Evolutionary conservation across 2,797 vertebrate species (phyloP).

Genomic region (Okamejei kenojei): DNA sequence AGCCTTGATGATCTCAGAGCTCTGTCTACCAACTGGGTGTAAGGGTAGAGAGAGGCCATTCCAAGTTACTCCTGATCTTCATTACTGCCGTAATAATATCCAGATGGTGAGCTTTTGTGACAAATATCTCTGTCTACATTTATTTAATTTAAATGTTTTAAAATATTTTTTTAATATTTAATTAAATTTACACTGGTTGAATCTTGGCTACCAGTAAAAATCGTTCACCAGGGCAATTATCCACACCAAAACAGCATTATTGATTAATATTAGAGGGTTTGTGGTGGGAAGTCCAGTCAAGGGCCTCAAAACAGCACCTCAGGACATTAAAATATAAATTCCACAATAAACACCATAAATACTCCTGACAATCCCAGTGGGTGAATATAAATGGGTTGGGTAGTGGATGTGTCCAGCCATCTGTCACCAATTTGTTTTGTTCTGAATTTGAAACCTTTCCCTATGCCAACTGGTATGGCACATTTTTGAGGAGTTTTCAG

Average conservation of each 20-base stretch:
- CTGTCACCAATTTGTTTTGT: neutral
- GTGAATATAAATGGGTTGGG: neutral
- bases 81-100: neutral
- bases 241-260: neutral
- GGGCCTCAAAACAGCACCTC: neutral
- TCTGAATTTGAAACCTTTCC: neutral
- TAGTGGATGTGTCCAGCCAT: neutral
- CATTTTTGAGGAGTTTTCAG: neutral
- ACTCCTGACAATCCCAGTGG: neutral
- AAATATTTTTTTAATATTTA: neutral
- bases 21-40: neutral
- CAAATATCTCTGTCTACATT: neutral
- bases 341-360: neutral
- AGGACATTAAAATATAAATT: neutral
- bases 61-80: neutral
- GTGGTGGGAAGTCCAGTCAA: neutral
- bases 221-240: neutral
- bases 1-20: neutral
- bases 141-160: neutral
- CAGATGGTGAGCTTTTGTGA: neutral
- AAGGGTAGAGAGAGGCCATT: neutral
- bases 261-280: neutral
- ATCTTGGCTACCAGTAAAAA: neutral
- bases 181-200: neutral
- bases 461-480: neutral